phyloP scores from a whole-genome alignment of 1,140 invertebrate genomes.

The Panulirus ornatus region DNA sequence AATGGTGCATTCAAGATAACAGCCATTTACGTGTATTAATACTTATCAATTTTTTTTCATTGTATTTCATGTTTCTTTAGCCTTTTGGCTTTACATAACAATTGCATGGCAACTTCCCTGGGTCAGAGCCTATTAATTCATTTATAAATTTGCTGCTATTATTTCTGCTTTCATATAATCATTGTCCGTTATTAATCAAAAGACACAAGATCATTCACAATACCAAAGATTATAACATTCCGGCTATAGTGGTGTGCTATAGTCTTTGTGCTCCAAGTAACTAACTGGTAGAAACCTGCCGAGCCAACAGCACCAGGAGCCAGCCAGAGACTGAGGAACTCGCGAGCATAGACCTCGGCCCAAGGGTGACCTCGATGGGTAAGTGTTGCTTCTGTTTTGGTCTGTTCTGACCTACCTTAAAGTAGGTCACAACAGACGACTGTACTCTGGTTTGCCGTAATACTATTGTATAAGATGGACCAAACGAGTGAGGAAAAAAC shows the following conservation, averaged over 20 bases:
- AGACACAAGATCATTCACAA: not conserved
- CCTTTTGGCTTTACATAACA: conserved; percentile 13
- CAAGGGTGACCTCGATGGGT: conserved; percentile 5
- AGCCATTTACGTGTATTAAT: conserved; percentile 11
- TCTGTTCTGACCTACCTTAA: not conserved
- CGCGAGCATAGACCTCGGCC: not conserved
- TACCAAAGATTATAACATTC: not conserved
- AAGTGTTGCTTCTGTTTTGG: conserved; percentile 52
- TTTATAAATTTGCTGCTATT: not conserved
- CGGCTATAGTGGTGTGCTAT: not conserved
- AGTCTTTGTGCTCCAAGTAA: too few species aligned
- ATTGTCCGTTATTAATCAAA: not conserved
- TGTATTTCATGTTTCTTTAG: conserved; percentile 14
- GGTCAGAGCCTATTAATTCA: not conserved
- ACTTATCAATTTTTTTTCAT: not conserved
- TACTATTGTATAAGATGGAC: not conserved
- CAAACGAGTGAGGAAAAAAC: not conserved
- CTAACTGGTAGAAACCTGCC: not conserved
- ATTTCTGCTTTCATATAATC: not conserved
- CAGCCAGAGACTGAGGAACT: not conserved
- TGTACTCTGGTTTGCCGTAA: conserved; percentile 16
- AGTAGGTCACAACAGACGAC: not conserved
- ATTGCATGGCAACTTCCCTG: conserved; percentile 31
- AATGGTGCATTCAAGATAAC: conserved; percentile 42
- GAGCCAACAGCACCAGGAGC: not conserved